Evolutionary conservation across 1,140 invertebrate species (phyloP), one percentile per base, ranked within the genome.

Genomic region (Temnothorax longispinosus): DNA sequence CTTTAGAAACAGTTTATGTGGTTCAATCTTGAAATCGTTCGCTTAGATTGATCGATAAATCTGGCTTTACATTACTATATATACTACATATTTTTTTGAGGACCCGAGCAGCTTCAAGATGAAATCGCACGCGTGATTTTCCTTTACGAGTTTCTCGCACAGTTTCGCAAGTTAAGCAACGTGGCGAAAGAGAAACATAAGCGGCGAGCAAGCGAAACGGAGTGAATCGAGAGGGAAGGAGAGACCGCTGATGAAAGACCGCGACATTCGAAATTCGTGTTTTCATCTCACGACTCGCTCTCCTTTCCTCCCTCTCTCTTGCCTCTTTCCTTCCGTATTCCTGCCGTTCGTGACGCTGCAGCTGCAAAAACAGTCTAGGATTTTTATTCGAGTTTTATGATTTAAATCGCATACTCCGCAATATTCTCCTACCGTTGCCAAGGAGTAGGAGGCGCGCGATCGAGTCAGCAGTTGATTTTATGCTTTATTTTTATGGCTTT

Each of bases 381-480:
- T 90, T 94, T 94, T 94, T 93, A 94, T 94, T 94, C 82, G 82
- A 91, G 62, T 95, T 94, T 95, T 94, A 95, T 94, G 94, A 95
- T 95, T 94, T 93, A 94, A 95, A 95, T 94, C 92, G 93, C 94
- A 92, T 87, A 90, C 91, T 92, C 89, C 88, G 93, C 92, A 88
- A 93, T 93, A 94, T 93, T 94, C 92, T 77, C 18, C 32, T 76
- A 3, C 58, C 75, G 65, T 67, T 56, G 35, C 52, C 69, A 50
- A 67, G 58, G 47, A 69, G 47, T 50, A 41, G 44, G 21, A 10
- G 60, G 32, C 56, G 58, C 65, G 64, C 92, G 82, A 94, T 94
- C 92, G 92, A 94, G 94, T 95, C 94, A 95, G 94, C 94, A 94
- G 93, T 93, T 90, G 92, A 95, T 93, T 94, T 94, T 94, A 95